A percentile compares a stretch with the other conserved stretches of the same genome.
Conservation (phyloP, 2,113 vertebrate genomes). For the Piaya cayana region DNA sequence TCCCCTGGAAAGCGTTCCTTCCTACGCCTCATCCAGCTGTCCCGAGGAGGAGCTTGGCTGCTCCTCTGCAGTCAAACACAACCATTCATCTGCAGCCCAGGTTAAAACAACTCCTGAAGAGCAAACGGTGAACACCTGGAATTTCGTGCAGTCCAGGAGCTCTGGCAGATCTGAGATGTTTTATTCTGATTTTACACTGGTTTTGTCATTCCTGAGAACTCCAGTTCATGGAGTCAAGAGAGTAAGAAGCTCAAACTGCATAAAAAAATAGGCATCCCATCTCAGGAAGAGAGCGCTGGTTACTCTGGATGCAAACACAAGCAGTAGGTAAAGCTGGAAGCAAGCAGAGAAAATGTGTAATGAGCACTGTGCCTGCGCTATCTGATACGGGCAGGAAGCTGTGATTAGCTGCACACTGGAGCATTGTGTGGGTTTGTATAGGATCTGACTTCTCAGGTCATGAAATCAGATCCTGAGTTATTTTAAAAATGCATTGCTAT, state of each 20-base stretch:
- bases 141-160: neutral
- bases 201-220: fast-evolving
- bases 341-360: neutral
- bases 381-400: conserved; percentile 46
- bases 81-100: neutral
- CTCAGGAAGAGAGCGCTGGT: neutral
- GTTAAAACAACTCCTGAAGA: neutral
- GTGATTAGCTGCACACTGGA: conserved; percentile 59
- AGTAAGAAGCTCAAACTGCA: neutral
- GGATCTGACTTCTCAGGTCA: conserved; percentile 32
- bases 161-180: neutral
- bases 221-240: neutral
- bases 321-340: conserved; percentile 2
- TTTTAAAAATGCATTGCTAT: conserved; percentile 54
- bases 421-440: conserved; percentile 49
- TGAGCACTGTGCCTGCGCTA: neutral
- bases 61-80: neutral
- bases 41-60: neutral
- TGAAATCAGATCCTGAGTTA: conserved; percentile 65
- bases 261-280: neutral
- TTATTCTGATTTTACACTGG: neutral
- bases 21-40: neutral
- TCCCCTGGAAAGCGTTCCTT: neutral
- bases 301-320: neutral
- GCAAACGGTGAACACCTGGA: neutral